These are phyloP conservation scores for Andrena flavipes DNA, from an alignment of 2,888 invertebrate species.

Conservation along the genomic window DNA sequence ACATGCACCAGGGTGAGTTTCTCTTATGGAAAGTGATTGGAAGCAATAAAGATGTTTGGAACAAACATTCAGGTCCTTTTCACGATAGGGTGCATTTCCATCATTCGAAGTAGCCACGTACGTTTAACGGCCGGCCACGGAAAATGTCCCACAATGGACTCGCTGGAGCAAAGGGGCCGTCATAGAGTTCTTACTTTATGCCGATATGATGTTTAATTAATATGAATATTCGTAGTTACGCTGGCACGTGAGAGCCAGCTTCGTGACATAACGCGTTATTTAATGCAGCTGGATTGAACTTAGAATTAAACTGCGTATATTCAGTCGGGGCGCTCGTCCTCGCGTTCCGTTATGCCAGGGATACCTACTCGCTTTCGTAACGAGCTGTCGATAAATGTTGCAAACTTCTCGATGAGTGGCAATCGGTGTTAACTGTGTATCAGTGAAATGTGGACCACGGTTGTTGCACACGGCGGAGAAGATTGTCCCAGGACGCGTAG, in stretches of 20 bases:
- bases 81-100: no score
- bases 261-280: slow-evolving; percentile 52
- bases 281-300: slow-evolving; percentile 29
- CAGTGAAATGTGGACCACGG: slow-evolving; percentile 22
- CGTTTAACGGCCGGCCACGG: slow-evolving; percentile 4
- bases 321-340: not conserved
- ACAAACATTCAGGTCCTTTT: no score
- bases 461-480: not conserved
- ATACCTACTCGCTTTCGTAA: slow-evolving; percentile 32
- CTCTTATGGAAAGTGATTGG: no score
- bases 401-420: slow-evolving; percentile 7
- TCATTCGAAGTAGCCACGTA: no score
- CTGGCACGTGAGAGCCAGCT: slow-evolving; percentile 19
- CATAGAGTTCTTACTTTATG: no score
- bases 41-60: no score
- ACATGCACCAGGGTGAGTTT: no score
- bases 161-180: slow-evolving; percentile 6
- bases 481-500: not conserved
- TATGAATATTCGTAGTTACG: slow-evolving; percentile 18
- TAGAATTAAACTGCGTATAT: slow-evolving; percentile 31
- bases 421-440: not conserved
- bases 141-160: slow-evolving; percentile 7
- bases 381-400: slow-evolving; percentile 24
- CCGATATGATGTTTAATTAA: slow-evolving; percentile 37
- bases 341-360: slow-evolving; percentile 29